These are phyloP conservation scores for Calephelis virginiensis DNA, from an alignment of 1,140 invertebrate species.

Conservation along the genomic window DNA sequence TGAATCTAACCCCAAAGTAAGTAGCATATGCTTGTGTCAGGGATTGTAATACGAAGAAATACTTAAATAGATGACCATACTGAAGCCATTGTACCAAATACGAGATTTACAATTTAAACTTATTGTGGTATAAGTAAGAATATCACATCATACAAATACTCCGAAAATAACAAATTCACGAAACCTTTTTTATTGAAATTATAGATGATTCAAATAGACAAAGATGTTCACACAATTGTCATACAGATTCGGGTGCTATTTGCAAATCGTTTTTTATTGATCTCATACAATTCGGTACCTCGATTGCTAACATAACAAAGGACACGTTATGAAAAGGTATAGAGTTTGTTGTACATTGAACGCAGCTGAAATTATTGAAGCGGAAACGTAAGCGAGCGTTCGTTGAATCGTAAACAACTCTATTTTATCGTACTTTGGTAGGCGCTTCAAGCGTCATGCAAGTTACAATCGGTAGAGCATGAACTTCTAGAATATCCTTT, in stretches of 20 bases:
- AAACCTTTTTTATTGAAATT: neutral
- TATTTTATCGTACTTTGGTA: conserved; percentile 23
- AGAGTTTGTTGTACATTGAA: conserved; percentile 21
- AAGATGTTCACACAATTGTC: neutral
- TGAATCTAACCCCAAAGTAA: too few relatives aligned
- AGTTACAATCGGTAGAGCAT: conserved; percentile 16
- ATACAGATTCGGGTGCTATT: conserved; percentile 5
- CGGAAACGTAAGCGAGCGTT: conserved; percentile 28
- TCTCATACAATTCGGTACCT: conserved; percentile 11
- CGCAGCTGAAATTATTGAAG: conserved; percentile 24
- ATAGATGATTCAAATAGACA: neutral
- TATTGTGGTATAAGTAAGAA: too few relatives aligned
- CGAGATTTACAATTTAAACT: too few relatives aligned
- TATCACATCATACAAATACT: too few relatives aligned
- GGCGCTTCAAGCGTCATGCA: conserved; percentile 17
- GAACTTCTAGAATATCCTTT: conserved; percentile 5
- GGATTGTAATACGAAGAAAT: too few relatives aligned
- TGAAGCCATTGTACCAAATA: too few relatives aligned
- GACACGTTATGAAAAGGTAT: conserved; percentile 19
- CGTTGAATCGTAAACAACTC: conserved; percentile 24
- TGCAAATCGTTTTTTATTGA: neutral
- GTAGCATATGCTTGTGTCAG: too few relatives aligned
- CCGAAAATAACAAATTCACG: neutral
- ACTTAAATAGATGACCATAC: too few relatives aligned
- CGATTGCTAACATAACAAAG: conserved; percentile 19